A percentile compares a stretch with the other conserved stretches of the same genome.
Conservation (phyloP, 1,140 invertebrate species). For the Marisa cornuarietis region DNA sequence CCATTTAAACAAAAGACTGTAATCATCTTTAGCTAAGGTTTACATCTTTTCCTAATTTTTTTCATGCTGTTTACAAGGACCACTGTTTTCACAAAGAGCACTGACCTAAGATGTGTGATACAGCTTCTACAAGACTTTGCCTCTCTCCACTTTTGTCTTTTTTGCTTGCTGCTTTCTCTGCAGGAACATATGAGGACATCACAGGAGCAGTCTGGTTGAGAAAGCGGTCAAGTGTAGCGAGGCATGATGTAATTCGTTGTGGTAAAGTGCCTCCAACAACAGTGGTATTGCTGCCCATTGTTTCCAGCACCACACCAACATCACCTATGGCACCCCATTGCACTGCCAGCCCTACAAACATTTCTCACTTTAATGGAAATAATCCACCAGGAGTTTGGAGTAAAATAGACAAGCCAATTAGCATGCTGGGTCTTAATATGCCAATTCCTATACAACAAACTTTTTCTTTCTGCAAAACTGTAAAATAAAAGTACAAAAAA, state of each 20-base stretch:
- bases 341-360: constrained; percentile 77
- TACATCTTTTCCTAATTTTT: too few relatives aligned
- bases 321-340: constrained; percentile 99
- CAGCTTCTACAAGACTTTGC: constrained; percentile 53
- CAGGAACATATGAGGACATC: constrained; percentile 83
- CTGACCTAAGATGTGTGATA: constrained; percentile 65
- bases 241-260: constrained; percentile 89
- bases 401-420: too few relatives aligned
- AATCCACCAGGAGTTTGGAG: too few relatives aligned
- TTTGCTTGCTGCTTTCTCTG: constrained; percentile 71
- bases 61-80: neutral
- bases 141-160: constrained; percentile 29
- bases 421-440: too few relatives aligned
- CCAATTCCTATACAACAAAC: too few relatives aligned
- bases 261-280: constrained; percentile 92
- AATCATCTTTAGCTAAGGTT: too few relatives aligned
- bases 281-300: constrained; percentile 88
- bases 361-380: too few relatives aligned
- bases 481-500: neutral
- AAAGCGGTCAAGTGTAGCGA: constrained; percentile 86
- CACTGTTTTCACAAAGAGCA: constrained; percentile 3
- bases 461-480: neutral
- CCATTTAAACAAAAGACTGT: too few relatives aligned
- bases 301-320: constrained; percentile 90
- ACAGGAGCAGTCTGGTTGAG: constrained; percentile 88